phyloP scores from a whole-genome alignment of 2,888 invertebrate species.

The Xanthorhoe designata region DNA sequence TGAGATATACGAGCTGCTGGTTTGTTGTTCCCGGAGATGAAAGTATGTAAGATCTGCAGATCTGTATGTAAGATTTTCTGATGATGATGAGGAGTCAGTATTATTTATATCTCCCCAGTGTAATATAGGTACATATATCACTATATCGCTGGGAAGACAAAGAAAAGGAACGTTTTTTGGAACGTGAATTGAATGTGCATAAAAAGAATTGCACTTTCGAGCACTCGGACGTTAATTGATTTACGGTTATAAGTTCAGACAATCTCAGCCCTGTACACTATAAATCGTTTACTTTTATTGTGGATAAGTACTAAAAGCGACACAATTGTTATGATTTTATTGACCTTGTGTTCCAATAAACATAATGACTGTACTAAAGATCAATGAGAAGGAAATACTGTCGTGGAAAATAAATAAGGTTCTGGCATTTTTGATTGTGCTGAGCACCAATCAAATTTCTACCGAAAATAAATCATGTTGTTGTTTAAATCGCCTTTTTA shows the following conservation, averaged over 20 bases:
- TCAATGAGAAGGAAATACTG: slow-evolving; percentile 17
- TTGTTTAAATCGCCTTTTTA: not conserved
- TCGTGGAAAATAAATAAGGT: slow-evolving; percentile 8
- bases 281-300: slow-evolving; percentile 39
- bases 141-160: too few species aligned
- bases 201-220: slow-evolving; percentile 8
- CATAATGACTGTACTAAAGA: slow-evolving; percentile 24
- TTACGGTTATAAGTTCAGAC: slow-evolving; percentile 30
- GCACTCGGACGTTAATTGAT: slow-evolving; percentile 24
- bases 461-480: not conserved
- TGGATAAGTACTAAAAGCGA: slow-evolving; percentile 26
- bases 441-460: not conserved
- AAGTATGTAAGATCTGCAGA: too few species aligned
- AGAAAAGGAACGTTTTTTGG: not conserved
- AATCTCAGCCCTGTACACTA: slow-evolving; percentile 28
- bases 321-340: slow-evolving; percentile 30
- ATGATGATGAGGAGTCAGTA: not conserved
- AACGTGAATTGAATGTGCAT: not conserved
- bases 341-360: slow-evolving; percentile 32
- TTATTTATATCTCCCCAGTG: not conserved
- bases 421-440: not conserved
- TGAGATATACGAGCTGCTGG: too few species aligned
- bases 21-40: too few species aligned
- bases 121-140: too few species aligned
- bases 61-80: too few species aligned